Evolutionary conservation across 2,113 vertebrate species (phyloP).

Genomic region (Scopus umbretta): DNA sequence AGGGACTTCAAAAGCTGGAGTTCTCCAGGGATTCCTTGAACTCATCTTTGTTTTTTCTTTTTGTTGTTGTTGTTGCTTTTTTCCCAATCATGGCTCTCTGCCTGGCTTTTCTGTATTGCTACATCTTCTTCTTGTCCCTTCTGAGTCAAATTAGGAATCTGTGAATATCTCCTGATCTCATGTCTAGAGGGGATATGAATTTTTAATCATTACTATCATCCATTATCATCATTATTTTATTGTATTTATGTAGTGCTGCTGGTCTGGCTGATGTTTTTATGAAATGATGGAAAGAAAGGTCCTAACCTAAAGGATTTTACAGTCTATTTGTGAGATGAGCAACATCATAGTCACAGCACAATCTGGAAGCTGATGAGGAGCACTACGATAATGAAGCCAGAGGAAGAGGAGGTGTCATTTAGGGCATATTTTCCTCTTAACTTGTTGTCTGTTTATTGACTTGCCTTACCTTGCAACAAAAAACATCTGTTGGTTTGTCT

Average conservation of each 20-base stretch:
- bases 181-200: neutral
- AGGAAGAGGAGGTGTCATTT: neutral
- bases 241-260: neutral
- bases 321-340: neutral
- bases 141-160: neutral
- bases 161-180: neutral
- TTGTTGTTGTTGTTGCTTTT: neutral
- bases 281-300: neutral
- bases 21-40: slow-evolving; percentile 50
- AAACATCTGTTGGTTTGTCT: neutral
- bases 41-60: neutral
- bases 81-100: neutral
- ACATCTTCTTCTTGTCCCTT: neutral
- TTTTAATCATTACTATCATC: slow-evolving; percentile 10
- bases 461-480: neutral
- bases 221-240: slow-evolving; percentile 7
- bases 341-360: neutral
- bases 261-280: neutral
- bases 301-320: neutral
- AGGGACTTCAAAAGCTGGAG: slow-evolving; percentile 38
- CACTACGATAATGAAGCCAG: neutral
- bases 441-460: neutral
- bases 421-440: neutral
- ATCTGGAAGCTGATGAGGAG: neutral
- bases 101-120: neutral